A percentile compares a stretch with the other conserved stretches of the same genome.
Evolutionary conservation across 2,113 vertebrate genomes (phyloP).

Genomic region (Oenanthe melanoleuca): DNA sequence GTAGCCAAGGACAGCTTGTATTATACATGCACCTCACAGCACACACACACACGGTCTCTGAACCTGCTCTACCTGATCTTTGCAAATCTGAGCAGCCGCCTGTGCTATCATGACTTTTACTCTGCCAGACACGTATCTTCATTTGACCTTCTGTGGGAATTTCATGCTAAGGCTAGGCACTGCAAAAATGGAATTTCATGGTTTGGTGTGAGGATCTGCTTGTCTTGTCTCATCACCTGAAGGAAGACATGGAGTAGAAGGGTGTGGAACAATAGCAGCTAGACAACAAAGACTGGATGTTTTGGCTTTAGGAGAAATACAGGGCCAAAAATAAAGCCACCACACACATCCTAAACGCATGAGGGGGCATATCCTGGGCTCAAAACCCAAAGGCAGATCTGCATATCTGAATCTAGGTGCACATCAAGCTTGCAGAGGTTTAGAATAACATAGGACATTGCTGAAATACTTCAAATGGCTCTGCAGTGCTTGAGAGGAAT

Average conservation of each 20-base stretch:
- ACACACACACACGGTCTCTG: background rate
- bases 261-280: background rate
- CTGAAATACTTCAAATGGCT: background rate
- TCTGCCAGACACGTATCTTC: background rate
- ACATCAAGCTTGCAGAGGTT: background rate
- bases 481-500: background rate
- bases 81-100: background rate
- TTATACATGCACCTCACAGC: background rate
- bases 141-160: background rate
- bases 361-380: background rate
- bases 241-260: background rate
- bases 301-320: background rate
- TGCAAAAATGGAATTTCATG: accelerated
- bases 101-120: background rate
- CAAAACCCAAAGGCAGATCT: background rate
- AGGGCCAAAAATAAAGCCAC: background rate
- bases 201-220: background rate
- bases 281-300: background rate
- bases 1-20: background rate
- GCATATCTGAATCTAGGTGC: background rate
- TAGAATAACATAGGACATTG: background rate
- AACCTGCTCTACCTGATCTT: slow-evolving; percentile 22
- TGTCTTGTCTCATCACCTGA: background rate
- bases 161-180: background rate
- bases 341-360: background rate